Percentiles rank a stretch among this genome's conserved stretches.
phyloP scores from a whole-genome alignment of 2,113 vertebrate genomes.

The Phylloscopus trochilus region DNA sequence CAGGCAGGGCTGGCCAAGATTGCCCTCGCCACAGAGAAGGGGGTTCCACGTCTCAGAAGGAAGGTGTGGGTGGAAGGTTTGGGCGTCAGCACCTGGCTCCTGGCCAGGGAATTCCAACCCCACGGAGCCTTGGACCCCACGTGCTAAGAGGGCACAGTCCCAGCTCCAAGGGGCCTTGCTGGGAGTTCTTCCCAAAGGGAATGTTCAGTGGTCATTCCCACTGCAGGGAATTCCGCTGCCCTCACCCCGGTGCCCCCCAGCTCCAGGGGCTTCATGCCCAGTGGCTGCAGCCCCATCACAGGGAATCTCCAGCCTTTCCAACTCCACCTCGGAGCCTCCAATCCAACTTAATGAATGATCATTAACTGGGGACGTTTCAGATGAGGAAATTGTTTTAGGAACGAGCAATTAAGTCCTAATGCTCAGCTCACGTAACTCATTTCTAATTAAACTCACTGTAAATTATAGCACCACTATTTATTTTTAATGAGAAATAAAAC shows the following conservation, averaged over 20 bases:
- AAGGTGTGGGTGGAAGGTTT: neutral
- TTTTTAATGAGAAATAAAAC: slow-evolving; percentile 71
- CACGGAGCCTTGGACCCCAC: fast-evolving
- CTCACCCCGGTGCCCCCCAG: fast-evolving
- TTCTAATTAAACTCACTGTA: slow-evolving; percentile 70
- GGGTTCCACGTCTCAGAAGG: neutral
- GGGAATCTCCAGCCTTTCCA: neutral
- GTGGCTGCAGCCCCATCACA: neutral
- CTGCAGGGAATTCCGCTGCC: fast-evolving
- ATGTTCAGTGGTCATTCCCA: neutral
- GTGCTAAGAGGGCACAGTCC: fast-evolving
- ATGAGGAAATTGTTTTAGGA: slow-evolving; percentile 71
- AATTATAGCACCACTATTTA: slow-evolving; percentile 67
- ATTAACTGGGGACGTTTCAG: slow-evolving; percentile 66
- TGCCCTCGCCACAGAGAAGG: neutral
- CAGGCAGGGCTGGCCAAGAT: neutral
- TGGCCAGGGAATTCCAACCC: neutral
- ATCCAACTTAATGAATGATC: slow-evolving; percentile 66
- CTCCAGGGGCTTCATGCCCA: fast-evolving
- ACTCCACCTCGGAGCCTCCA: slow-evolving; percentile 10
- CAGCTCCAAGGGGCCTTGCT: neutral
- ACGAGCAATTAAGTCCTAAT: slow-evolving; percentile 67
- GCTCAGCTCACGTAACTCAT: slow-evolving; percentile 65
- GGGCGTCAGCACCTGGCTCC: neutral
- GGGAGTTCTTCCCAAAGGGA: neutral